Conservation (phyloP, 2,113 vertebrate genomes). For the Rana temporaria region DNA sequence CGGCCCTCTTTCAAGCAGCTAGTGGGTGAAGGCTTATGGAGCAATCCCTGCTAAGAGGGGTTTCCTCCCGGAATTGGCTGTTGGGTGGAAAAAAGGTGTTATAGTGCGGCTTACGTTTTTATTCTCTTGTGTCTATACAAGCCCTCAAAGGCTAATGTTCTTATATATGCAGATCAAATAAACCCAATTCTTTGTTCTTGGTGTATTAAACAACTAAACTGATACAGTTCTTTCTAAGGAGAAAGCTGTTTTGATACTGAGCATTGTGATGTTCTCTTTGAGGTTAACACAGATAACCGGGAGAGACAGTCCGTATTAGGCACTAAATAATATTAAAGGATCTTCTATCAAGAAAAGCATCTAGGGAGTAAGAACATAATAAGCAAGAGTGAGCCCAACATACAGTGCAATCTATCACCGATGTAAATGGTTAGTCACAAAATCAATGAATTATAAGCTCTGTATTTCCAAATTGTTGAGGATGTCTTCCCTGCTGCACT, state of each 20-base stretch:
- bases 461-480: slow-evolving; percentile 7
- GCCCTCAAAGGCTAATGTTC: too few relatives aligned
- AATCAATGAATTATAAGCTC: slow-evolving; percentile 46
- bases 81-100: too few relatives aligned
- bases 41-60: too few relatives aligned
- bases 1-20: too few relatives aligned
- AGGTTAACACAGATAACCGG: slow-evolving; percentile 10
- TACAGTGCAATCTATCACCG: slow-evolving; percentile 38
- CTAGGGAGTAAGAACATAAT: slow-evolving; percentile 35
- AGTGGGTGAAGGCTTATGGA: too few relatives aligned
- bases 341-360: slow-evolving; percentile 18
- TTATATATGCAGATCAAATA: background rate
- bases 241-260: background rate
- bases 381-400: slow-evolving; percentile 23
- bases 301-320: slow-evolving; percentile 28
- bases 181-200: too few relatives aligned
- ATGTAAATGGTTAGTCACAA: slow-evolving; percentile 36
- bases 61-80: too few relatives aligned
- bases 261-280: slow-evolving; percentile 6
- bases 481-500: slow-evolving; percentile 21
- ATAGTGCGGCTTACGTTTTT: too few relatives aligned
- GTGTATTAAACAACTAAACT: background rate
- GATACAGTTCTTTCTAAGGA: background rate
- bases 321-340: slow-evolving; percentile 38
- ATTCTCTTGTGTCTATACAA: too few relatives aligned